These are phyloP conservation scores for Vimba vimba DNA, from an alignment of 2,113 vertebrate genomes.

Conservation along the genomic window DNA sequence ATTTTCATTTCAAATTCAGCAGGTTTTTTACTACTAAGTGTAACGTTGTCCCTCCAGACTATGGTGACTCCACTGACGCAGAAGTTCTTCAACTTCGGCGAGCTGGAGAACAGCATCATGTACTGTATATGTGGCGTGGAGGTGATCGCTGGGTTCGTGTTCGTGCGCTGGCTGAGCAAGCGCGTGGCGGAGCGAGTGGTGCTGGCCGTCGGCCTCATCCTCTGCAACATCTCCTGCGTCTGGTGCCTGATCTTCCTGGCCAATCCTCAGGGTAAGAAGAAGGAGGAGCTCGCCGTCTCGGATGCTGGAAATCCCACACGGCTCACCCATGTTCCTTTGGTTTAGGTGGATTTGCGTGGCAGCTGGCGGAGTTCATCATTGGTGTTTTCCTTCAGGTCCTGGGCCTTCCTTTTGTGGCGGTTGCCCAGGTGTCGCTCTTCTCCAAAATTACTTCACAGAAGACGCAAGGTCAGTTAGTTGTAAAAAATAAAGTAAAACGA, in stretches of 20 bases:
- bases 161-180: slow-evolving; percentile 79
- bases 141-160: slow-evolving; percentile 82
- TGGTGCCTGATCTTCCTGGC: slow-evolving; percentile 84
- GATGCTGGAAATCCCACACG: not conserved
- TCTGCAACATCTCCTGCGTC: slow-evolving; percentile 79
- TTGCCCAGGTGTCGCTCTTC: slow-evolving; percentile 84
- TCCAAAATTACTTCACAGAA: slow-evolving; percentile 83
- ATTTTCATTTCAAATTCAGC: not conserved
- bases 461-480: slow-evolving; percentile 77
- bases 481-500: not conserved
- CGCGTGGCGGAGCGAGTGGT: slow-evolving; percentile 75
- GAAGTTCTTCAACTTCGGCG: slow-evolving; percentile 79
- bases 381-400: slow-evolving; percentile 84
- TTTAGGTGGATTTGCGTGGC: slow-evolving; percentile 71
- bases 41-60: slow-evolving; percentile 65
- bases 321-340: not conserved
- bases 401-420: slow-evolving; percentile 82
- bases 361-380: slow-evolving; percentile 80
- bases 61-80: slow-evolving; percentile 86
- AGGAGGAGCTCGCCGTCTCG: not conserved
- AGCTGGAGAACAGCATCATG: slow-evolving; percentile 86
- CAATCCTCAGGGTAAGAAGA: slow-evolving; percentile 74
- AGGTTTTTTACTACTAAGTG: no score
- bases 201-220: slow-evolving; percentile 76
- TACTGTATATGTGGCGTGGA: slow-evolving; percentile 83